A percentile compares a stretch with the other conserved stretches of the same genome.
Evolutionary conservation across 2,797 vertebrate genomes (phyloP).

Genomic region (Galagoides demidoff): DNA sequence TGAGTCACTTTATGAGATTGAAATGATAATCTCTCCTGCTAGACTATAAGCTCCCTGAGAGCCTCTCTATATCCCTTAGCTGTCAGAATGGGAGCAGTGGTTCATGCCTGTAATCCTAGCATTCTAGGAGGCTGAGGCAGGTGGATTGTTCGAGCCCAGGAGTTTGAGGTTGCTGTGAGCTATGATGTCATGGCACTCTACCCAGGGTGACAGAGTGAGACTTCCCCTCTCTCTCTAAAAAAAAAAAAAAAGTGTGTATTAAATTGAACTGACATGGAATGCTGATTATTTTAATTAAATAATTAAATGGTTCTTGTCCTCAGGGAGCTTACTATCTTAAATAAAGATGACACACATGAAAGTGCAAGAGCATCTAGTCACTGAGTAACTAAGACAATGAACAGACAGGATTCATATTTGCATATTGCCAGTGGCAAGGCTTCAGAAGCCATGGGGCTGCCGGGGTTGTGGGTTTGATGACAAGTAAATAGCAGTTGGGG

Average conservation of each 20-base stretch:
- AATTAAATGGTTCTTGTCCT: slow-evolving; percentile 47
- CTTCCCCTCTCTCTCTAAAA: no score
- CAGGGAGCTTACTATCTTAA: slow-evolving; percentile 28
- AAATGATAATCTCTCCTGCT: not conserved
- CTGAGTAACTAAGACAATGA: slow-evolving; percentile 7
- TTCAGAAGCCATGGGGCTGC: not conserved
- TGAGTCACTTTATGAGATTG: slow-evolving; percentile 4
- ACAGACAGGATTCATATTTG: slow-evolving; percentile 1
- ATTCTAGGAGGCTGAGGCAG: no score
- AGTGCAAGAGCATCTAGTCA: slow-evolving; percentile 26
- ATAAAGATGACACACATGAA: slow-evolving; percentile 19
- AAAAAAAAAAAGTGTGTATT: not conserved
- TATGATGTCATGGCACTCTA: no score
- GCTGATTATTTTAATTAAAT: not conserved
- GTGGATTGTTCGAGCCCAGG: no score
- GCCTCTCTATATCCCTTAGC: not conserved
- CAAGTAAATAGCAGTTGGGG: not conserved
- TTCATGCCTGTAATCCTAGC: no score
- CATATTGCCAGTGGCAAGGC: not conserved
- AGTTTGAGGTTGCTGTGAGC: no score
- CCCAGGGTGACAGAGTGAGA: no score
- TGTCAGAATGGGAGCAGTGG: slow-evolving; percentile 10
- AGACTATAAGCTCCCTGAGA: slow-evolving; percentile 21
- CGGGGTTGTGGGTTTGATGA: not conserved
- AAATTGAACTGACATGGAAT: slow-evolving; percentile 38